Percentiles rank a stretch among this genome's conserved stretches.
Evolutionary conservation across 2,888 invertebrate species (phyloP).

Genomic region (Ormyrus rosae): DNA sequence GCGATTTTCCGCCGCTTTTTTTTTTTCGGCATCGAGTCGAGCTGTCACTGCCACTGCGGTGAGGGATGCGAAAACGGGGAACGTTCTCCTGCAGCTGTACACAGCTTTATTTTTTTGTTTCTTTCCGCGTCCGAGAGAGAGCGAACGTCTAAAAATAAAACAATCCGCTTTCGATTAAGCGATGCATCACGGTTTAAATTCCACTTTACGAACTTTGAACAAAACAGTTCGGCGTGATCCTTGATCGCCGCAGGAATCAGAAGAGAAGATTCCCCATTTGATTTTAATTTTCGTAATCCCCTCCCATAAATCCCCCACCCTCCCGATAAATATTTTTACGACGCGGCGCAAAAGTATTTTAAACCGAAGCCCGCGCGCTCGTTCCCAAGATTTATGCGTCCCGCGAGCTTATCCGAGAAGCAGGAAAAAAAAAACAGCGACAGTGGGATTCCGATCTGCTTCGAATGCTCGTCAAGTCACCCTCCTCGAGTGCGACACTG

Average conservation of each 20-base stretch:
- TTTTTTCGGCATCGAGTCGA: no score
- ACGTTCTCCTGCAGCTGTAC: no score
- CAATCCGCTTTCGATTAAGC: no score
- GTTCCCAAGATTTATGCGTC: conserved; percentile 39
- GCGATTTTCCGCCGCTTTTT: not conserved
- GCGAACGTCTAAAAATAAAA: no score
- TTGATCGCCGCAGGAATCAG: not conserved
- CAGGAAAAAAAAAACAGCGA: not conserved
- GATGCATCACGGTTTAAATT: no score
- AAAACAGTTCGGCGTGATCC: not conserved
- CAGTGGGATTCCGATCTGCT: conserved; percentile 14
- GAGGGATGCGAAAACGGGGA: no score
- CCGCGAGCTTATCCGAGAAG: not conserved
- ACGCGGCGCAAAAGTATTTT: conserved; percentile 18
- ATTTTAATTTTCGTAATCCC: conserved; percentile 38
- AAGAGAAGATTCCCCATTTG: not conserved
- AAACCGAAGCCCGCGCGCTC: conserved; percentile 30
- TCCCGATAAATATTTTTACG: conserved; percentile 24
- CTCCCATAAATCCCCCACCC: conserved; percentile 21
- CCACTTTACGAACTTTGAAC: no score
- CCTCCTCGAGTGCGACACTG: conserved; percentile 1
- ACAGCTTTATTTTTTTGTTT: no score
- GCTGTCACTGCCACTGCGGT: no score
- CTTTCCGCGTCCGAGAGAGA: no score
- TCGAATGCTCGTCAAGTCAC: conserved; percentile 34